Conservation (phyloP, 2,113 vertebrate genomes). For the Chauna torquata region DNA sequence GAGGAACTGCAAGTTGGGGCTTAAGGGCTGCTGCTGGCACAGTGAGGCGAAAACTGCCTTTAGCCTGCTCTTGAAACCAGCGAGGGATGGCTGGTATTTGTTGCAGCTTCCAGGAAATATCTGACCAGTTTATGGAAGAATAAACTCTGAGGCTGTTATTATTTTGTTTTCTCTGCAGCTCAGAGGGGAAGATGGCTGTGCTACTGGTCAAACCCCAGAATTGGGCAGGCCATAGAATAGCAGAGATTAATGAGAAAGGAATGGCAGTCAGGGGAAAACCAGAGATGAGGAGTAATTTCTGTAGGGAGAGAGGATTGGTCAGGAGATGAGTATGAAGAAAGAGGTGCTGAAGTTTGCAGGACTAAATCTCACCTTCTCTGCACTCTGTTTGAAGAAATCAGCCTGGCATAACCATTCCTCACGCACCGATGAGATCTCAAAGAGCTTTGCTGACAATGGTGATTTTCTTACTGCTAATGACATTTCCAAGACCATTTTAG, state of each 20-base stretch:
- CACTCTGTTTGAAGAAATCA: neutral
- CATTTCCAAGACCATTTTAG: neutral
- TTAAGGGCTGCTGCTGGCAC: neutral
- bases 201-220: neutral
- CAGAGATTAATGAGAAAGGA: neutral
- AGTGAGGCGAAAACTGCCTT: neutral
- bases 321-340: neutral
- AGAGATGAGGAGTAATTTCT: neutral
- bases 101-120: conserved; percentile 38
- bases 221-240: neutral
- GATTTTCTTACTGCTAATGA: neutral
- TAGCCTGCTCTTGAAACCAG: neutral
- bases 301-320: neutral
- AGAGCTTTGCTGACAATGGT: conserved; percentile 17
- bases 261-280: neutral
- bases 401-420: neutral
- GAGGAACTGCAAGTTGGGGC: neutral
- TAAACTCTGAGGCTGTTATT: neutral
- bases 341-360: conserved; percentile 6
- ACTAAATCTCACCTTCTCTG: neutral
- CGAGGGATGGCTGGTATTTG: neutral
- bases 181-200: neutral
- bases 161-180: conserved; percentile 1
- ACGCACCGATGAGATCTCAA: neutral
- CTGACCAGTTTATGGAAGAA: neutral